Base-by-base conservation (phyloP, 2,113 vertebrate species). In the Alaudala cheleensis region DNA sequence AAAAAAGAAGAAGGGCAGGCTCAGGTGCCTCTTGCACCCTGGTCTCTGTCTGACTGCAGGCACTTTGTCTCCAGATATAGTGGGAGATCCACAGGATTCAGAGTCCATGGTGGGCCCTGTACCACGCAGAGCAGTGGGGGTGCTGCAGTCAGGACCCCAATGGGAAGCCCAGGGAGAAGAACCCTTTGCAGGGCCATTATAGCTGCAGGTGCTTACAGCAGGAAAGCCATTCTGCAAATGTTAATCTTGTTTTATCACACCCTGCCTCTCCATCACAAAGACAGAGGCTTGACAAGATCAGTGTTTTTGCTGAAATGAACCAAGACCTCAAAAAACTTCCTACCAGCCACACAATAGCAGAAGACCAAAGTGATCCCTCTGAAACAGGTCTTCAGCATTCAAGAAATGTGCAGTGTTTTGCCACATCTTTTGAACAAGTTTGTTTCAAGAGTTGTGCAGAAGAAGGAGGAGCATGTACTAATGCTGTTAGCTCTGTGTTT, bases 131-230 rank as follows among this genome's bases (percentile, higher is more conserved):
- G 16, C 33, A 18, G 34, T 39, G 51, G 47, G 51, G 20, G 1
- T 67, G n/a, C 26, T 81, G 84, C 23, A 53, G 16, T 33, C 50
- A 42, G 70, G 40, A 60, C 61, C 17, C 42, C 50, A 9, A 25
- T 33, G 50, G 66, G 70, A 88, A 82, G 33, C 29, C 33, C 23
- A 9, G 29, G 29, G 73, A 66, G 18, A 7, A 19, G 14, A 88
- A 14, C 18, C 29, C 62, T 34, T 51, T 83, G 26, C 26, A 42
- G 1, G 0, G 19, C 28, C 14, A 2, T 42, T 69, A 6, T 1
- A 50, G 33, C 28, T 0, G 0, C 49, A 60, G 53, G 31, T 67
- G 56, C 40, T 86, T 0, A 0, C 29, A 62, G 58, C 40, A 82
- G n/a, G 44, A 89, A 78, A 84, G 56, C 33, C 66, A 12, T 83